Evolutionary conservation across 1,140 invertebrate species (phyloP), one percentile per base, ranked within the genome.

Genomic region (Globodera rostochiensis): DNA sequence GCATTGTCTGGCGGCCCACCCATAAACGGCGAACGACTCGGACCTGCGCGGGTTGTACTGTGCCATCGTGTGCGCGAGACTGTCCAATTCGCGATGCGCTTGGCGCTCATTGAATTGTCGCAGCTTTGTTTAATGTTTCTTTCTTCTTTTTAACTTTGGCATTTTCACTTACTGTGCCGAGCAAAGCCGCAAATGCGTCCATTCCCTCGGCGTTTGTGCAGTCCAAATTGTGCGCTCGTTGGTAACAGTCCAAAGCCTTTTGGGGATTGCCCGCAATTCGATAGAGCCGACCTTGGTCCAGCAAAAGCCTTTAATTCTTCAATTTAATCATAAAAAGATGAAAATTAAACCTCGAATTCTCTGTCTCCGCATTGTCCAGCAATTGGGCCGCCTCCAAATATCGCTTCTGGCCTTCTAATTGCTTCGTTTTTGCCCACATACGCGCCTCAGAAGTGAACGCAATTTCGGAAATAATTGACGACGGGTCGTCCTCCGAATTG

Each of bases 131-230:
- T 19, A 64, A 64, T 19, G 5, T 64, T 64, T 36, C 1, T 64
- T 64, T 64, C 11, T 64, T 21, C 19, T 6, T 64, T 15, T 64
- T 11, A 13, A 6, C 19, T 64, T 19, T 53, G 50, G 50, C 11
- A 19, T 19, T 64, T 64, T 64, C 57, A 19, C 64, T 60, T n/a
- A 77, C 76, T 25, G 76, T 77, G 21, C 76, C 76, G 21, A 77
- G 69, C 45, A 77, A 57, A 25, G 76, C 64, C 21, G 76, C 76
- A 67, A 64, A 77, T 19, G 76, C 69, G 57, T 77, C 76, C 76
- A 77, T 77, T 77, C 76, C 76, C 8, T 77, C 76, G 49, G 76
- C 76, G 67, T 77, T 77, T 67, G 76, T 69, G 1, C 47, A 77
- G 69, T 77, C 76, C 57, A 77, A 67, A 60, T 46, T 50, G 69